phyloP scores from a whole-genome alignment of 2,113 vertebrate genomes.

The Lipotes vexillifer region DNA sequence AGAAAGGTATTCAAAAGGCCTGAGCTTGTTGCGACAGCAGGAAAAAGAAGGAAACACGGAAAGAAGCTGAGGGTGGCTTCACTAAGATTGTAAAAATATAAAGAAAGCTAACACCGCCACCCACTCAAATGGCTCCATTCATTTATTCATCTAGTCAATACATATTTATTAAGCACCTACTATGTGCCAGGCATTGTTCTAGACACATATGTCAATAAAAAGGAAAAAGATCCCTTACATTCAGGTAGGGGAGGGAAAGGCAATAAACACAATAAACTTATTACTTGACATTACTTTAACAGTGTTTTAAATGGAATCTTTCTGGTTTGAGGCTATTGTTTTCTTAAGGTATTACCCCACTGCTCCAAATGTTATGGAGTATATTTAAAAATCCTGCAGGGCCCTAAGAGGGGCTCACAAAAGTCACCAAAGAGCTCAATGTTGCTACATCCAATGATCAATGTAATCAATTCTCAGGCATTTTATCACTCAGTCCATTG shows the following conservation, averaged over 20 bases:
- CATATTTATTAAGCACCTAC: not conserved
- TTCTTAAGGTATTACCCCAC: not conserved
- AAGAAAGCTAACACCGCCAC: not conserved
- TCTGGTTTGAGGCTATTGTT: not conserved
- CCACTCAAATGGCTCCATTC: not conserved
- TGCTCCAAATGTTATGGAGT: not conserved
- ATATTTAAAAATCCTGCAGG: not conserved
- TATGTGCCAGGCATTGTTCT: not conserved
- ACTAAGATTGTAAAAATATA: not conserved
- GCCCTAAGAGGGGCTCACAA: not conserved
- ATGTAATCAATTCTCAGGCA: not conserved
- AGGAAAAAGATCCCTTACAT: not conserved
- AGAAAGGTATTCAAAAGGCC: not conserved
- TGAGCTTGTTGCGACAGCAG: not conserved
- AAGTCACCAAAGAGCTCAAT: not conserved
- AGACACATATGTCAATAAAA: not conserved
- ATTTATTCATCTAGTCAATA: not conserved
- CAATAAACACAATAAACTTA: not conserved
- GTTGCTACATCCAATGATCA: not conserved
- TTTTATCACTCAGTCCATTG: not conserved
- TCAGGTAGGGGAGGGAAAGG: not conserved
- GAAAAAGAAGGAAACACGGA: not conserved
- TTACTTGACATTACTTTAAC: not conserved
- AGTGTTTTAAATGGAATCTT: not conserved
- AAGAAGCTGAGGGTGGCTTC: not conserved